Evolutionary conservation across 2,797 vertebrate genomes (phyloP).

Genomic region (Xenops minutus): DNA sequence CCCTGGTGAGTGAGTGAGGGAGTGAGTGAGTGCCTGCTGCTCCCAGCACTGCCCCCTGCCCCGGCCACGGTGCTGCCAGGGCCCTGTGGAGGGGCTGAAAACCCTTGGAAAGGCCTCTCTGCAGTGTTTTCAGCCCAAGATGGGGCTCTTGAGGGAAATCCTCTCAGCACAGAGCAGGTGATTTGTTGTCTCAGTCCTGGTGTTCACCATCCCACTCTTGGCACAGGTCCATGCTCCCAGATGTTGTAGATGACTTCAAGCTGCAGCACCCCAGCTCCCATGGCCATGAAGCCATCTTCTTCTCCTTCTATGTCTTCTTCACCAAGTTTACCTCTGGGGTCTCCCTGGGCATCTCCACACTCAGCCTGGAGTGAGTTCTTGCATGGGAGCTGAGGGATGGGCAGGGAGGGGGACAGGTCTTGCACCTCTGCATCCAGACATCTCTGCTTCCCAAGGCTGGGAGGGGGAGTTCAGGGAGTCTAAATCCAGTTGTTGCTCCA

Average conservation of each 20-base stretch:
- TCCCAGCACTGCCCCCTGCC: background rate
- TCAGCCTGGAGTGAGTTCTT: conserved; percentile 92
- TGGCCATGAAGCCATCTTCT: conserved; percentile 95
- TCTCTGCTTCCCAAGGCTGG: background rate
- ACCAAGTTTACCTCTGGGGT: conserved; percentile 96
- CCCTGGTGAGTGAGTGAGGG: conserved; percentile 92
- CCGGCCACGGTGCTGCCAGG: background rate
- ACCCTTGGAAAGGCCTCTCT: background rate
- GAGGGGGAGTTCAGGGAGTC: background rate
- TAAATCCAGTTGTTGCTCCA: background rate
- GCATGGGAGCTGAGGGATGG: fast-evolving
- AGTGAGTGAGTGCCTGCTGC: fast-evolving
- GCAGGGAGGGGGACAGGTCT: background rate
- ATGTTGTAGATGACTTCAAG: conserved; percentile 94
- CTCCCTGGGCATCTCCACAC: conserved; percentile 93
- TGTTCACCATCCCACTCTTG: background rate
- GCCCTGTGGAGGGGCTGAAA: background rate
- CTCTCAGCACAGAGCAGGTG: background rate
- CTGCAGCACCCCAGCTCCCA: conserved; percentile 84
- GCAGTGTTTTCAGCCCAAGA: background rate
- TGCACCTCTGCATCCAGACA: background rate
- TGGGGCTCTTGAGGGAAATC: background rate
- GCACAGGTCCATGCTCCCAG: conserved; percentile 95
- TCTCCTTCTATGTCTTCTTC: conserved; percentile 98
- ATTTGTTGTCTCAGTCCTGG: background rate